These are phyloP conservation scores for Pammene aurita DNA, from an alignment of 2,888 invertebrate genomes.

Conservation along the genomic window DNA sequence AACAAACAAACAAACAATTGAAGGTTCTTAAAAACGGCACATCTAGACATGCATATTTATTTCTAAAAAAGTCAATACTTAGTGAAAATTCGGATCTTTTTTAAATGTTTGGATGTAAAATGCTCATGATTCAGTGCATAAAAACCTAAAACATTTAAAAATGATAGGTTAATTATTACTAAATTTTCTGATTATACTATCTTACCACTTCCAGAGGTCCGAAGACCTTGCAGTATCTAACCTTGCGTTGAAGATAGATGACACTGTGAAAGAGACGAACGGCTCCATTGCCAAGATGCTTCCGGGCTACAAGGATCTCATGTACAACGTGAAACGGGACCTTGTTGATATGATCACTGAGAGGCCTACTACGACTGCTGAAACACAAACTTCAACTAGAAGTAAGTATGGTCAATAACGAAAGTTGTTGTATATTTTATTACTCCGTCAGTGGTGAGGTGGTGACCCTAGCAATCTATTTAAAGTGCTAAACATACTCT, in stretches of 20 bases:
- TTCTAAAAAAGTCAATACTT: too few relatives aligned
- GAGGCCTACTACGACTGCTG: conserved; percentile 68
- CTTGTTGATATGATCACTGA: conserved; percentile 85
- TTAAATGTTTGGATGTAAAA: too few relatives aligned
- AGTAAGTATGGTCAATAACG: conserved; percentile 25
- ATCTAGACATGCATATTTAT: too few relatives aligned
- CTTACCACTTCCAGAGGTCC: conserved; percentile 70
- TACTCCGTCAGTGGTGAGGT: too few relatives aligned
- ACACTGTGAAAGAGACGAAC: conserved; percentile 77
- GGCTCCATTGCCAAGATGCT: conserved; percentile 86
- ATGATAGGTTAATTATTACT: not conserved
- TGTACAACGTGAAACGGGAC: conserved; percentile 85
- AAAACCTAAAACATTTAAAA: too few relatives aligned
- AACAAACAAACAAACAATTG: too few relatives aligned
- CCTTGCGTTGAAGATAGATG: conserved; percentile 83
- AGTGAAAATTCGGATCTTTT: too few relatives aligned
- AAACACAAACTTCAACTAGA: conserved; percentile 70
- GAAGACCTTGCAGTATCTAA: conserved; percentile 85
- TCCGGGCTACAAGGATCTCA: conserved; percentile 85
- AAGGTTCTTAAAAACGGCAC: too few relatives aligned
- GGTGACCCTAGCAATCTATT: too few relatives aligned
- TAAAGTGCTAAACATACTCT: too few relatives aligned
- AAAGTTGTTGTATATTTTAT: not conserved
- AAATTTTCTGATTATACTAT: not conserved
- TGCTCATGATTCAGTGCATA: too few relatives aligned